A percentile compares a stretch with the other conserved stretches of the same genome.
phyloP scores from a whole-genome alignment of 2,888 invertebrate genomes.

The Hyposoter didymator region DNA sequence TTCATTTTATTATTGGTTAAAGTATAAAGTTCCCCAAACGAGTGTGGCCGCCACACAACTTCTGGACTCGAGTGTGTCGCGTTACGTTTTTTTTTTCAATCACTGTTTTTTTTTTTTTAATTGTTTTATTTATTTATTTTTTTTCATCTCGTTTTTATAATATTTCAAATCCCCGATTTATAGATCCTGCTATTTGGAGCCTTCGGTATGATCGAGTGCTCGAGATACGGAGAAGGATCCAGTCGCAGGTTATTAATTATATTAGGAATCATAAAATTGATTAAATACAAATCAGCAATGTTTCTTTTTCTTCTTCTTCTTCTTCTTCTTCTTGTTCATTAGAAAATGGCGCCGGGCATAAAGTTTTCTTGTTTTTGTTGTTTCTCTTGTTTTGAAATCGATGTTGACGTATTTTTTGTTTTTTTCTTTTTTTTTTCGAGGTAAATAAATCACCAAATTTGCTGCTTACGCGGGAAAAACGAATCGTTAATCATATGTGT shows the following conservation, averaged over 20 bases:
- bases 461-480: slow-evolving; percentile 75
- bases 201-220: slow-evolving; percentile 39
- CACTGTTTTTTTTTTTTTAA: slow-evolving; percentile 40
- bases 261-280: slow-evolving; percentile 82
- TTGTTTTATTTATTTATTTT: background rate
- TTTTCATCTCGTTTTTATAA: slow-evolving; percentile 41
- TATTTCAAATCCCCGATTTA: slow-evolving; percentile 57
- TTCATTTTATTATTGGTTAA: slow-evolving; percentile 73
- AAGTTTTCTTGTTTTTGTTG: slow-evolving; percentile 37
- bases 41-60: slow-evolving; percentile 65
- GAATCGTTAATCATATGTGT: slow-evolving; percentile 75
- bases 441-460: slow-evolving; percentile 66
- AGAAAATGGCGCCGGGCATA: slow-evolving; percentile 65
- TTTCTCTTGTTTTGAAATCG: background rate
- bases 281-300: slow-evolving; percentile 79
- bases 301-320: slow-evolving; percentile 43
- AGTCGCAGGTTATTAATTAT: slow-evolving; percentile 73
- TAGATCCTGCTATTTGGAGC: slow-evolving; percentile 51
- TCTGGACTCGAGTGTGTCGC: slow-evolving; percentile 64
- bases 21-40: slow-evolving; percentile 76
- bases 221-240: slow-evolving; percentile 75
- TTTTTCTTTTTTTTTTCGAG: slow-evolving; percentile 7
- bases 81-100: slow-evolving; percentile 41
- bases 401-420: background rate
- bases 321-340: slow-evolving; percentile 39